phyloP scores from a whole-genome alignment of 2,888 invertebrate species.

The Sminthurinus aureus region DNA sequence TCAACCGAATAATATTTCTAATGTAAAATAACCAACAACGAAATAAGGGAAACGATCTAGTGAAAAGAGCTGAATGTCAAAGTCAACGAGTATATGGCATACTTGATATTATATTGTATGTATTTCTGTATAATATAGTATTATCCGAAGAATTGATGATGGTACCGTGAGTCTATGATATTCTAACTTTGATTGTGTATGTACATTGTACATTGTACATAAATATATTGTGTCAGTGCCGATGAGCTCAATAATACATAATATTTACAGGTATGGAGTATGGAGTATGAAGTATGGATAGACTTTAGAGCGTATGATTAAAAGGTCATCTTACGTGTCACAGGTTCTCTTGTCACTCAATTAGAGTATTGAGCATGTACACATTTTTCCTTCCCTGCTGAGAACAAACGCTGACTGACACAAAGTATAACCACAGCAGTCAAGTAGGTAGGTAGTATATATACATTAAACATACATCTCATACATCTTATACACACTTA shows the following conservation, averaged over 20 bases:
- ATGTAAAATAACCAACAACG: neutral
- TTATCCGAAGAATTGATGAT: constrained; percentile 31
- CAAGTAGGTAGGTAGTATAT: neutral
- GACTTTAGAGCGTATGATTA: constrained; percentile 46
- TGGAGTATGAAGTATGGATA: neutral
- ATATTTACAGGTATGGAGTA: neutral
- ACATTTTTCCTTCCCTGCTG: constrained; percentile 50
- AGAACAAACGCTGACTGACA: constrained; percentile 17
- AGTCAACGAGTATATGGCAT: constrained; percentile 7
- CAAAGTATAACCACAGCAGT: neutral
- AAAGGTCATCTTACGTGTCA: constrained; percentile 58
- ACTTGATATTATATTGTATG: neutral
- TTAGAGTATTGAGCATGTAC: constrained; percentile 51
- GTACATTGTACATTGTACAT: neutral
- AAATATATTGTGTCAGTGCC: neutral
- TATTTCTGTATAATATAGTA: neutral
- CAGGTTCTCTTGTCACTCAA: constrained; percentile 60
- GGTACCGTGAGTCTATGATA: constrained; percentile 1
- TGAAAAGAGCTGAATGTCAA: constrained; percentile 22
- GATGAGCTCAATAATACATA: too few relatives aligned
- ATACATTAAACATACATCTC: too few relatives aligned
- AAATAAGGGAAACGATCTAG: neutral
- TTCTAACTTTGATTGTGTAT: neutral
- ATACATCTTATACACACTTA: neutral
- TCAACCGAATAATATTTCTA: constrained; percentile 4